Percentiles rank a stretch among this genome's conserved stretches.
These are phyloP conservation scores for Cryptus armator DNA, from an alignment of 2,888 invertebrate genomes.

Conservation along the genomic window DNA sequence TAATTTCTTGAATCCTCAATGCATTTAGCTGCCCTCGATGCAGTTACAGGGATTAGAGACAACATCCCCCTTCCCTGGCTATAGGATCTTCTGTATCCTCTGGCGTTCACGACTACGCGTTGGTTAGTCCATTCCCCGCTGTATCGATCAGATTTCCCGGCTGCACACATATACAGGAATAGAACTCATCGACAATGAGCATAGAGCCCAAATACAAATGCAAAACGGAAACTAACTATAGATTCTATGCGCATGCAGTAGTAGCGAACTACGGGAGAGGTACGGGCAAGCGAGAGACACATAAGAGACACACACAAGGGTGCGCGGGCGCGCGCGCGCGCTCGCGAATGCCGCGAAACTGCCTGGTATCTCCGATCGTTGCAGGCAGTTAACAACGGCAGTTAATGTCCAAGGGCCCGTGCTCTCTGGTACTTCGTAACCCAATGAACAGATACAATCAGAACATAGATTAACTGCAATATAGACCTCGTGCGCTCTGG, in stretches of 20 bases:
- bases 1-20: not conserved
- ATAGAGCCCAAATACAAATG: slow-evolving; percentile 5
- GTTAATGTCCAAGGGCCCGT: slow-evolving; percentile 83
- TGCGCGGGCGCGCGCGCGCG: slow-evolving; percentile 66
- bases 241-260: not conserved
- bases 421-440: slow-evolving; percentile 81
- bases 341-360: slow-evolving; percentile 80
- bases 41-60: slow-evolving; percentile 15
- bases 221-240: slow-evolving; percentile 26
- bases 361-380: slow-evolving; percentile 82
- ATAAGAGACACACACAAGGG: slow-evolving; percentile 53
- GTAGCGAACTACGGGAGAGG: slow-evolving; percentile 25
- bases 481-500: slow-evolving; percentile 79
- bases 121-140: slow-evolving; percentile 2
- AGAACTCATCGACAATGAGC: not conserved
- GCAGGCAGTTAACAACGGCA: slow-evolving; percentile 83
- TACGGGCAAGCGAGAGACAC: slow-evolving; percentile 33
- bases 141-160: slow-evolving; percentile 41
- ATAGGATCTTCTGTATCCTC: slow-evolving; percentile 2
- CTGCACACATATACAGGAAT: not conserved
- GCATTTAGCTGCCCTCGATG: not conserved
- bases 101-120: slow-evolving; percentile 1
- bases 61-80: not conserved
- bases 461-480: slow-evolving; percentile 84
- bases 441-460: slow-evolving; percentile 84